Conservation (phyloP, 2,113 vertebrate genomes). For the Sorex araneus region DNA sequence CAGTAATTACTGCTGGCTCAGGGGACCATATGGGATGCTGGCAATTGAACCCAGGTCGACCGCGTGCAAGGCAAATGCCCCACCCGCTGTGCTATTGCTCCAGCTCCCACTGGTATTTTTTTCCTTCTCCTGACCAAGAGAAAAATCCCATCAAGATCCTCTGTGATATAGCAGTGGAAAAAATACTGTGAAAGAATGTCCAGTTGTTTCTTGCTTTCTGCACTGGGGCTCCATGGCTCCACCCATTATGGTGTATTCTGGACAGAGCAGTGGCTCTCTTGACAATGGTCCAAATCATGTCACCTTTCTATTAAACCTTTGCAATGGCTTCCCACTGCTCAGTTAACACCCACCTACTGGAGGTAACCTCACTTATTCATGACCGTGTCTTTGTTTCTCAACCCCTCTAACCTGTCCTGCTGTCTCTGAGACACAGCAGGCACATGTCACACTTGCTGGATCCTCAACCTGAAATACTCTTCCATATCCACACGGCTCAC, state of each 20-base stretch:
- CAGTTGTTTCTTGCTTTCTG: background rate
- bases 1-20: too few species aligned
- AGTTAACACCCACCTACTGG: background rate
- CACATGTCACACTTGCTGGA: background rate
- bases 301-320: background rate
- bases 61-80: too few species aligned
- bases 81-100: too few species aligned
- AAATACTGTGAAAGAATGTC: background rate
- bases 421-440: background rate
- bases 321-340: background rate
- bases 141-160: background rate
- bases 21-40: too few species aligned
- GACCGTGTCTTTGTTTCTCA: background rate
- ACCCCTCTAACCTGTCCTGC: background rate
- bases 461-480: background rate
- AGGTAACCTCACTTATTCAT: background rate
- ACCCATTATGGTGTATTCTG: background rate
- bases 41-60: too few species aligned
- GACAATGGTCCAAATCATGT: background rate
- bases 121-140: background rate
- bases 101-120: too few species aligned
- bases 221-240: background rate
- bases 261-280: background rate
- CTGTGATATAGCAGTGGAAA: background rate
- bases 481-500: background rate